These are phyloP conservation scores for Andrena fulva DNA, from an alignment of 2,888 invertebrate species.

Conservation along the genomic window DNA sequence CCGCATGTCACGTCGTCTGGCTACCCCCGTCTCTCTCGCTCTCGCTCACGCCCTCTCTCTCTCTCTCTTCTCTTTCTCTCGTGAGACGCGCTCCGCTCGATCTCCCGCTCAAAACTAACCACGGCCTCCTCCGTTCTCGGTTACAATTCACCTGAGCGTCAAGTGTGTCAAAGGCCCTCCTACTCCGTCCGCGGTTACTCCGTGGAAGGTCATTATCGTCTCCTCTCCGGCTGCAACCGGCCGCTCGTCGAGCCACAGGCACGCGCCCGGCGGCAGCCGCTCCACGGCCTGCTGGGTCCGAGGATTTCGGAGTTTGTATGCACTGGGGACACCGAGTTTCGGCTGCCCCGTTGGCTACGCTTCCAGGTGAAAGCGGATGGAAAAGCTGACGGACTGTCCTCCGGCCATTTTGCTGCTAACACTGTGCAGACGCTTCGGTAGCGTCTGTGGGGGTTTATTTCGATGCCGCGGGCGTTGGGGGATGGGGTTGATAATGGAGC, in stretches of 20 bases:
- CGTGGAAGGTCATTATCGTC: constrained; percentile 84
- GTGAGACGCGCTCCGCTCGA: constrained; percentile 79
- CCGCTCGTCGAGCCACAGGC: constrained; percentile 32
- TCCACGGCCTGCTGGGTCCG: background rate
- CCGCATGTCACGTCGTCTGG: constrained; percentile 30
- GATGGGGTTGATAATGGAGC: too few relatives aligned
- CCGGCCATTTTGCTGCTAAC: background rate
- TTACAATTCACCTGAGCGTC: constrained; percentile 81
- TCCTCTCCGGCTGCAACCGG: constrained; percentile 67
- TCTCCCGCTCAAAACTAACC: constrained; percentile 83
- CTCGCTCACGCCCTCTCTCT: background rate
- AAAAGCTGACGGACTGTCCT: background rate
- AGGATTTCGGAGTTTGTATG: constrained; percentile 22
- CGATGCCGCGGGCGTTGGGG: too few relatives aligned
- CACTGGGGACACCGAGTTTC: background rate
- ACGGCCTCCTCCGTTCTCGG: constrained; percentile 76
- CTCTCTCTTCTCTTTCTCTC: constrained; percentile 36
- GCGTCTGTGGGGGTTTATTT: background rate
- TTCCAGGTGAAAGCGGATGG: constrained; percentile 44
- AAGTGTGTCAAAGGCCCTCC: constrained; percentile 85
- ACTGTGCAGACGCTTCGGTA: background rate
- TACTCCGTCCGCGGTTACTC: constrained; percentile 79
- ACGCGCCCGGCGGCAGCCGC: constrained; percentile 30
- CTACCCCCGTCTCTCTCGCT: background rate
- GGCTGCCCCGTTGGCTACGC: background rate